These are phyloP conservation scores for Lophura swinhoii DNA, from an alignment of 2,797 vertebrate species.

Conservation along the genomic window DNA sequence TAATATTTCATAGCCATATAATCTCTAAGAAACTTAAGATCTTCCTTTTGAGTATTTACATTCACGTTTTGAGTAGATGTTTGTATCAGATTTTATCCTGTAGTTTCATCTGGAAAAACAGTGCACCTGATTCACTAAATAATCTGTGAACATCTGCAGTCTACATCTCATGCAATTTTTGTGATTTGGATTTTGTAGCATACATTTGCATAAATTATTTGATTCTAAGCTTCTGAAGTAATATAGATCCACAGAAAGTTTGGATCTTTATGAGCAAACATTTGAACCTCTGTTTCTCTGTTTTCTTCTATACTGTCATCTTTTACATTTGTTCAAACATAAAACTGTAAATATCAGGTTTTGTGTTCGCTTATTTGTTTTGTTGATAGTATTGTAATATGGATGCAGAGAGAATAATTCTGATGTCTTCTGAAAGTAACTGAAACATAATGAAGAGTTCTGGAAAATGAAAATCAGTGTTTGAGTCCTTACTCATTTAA, in stretches of 20 bases:
- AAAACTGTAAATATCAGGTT: neutral
- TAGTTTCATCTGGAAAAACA: neutral
- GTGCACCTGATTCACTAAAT: neutral
- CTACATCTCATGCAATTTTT: neutral
- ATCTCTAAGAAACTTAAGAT: neutral
- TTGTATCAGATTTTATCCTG: neutral
- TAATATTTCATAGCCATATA: neutral
- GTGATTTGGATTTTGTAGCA: neutral
- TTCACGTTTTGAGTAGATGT: neutral
- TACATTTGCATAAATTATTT: neutral
- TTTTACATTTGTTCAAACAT: constrained; percentile 12
- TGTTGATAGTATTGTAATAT: neutral
- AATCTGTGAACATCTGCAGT: neutral
- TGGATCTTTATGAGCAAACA: neutral
- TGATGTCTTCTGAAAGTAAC: neutral
- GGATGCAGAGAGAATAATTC: neutral
- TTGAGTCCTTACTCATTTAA: neutral
- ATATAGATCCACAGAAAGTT: neutral
- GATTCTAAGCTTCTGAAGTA: neutral
- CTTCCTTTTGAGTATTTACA: neutral
- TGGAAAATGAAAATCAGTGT: neutral
- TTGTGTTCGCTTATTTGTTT: neutral
- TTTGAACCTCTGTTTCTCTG: neutral
- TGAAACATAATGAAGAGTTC: constrained; percentile 7
- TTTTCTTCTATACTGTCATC: neutral